These are phyloP conservation scores for Aquatica leii DNA, from an alignment of 2,888 invertebrate genomes.

Conservation along the genomic window DNA sequence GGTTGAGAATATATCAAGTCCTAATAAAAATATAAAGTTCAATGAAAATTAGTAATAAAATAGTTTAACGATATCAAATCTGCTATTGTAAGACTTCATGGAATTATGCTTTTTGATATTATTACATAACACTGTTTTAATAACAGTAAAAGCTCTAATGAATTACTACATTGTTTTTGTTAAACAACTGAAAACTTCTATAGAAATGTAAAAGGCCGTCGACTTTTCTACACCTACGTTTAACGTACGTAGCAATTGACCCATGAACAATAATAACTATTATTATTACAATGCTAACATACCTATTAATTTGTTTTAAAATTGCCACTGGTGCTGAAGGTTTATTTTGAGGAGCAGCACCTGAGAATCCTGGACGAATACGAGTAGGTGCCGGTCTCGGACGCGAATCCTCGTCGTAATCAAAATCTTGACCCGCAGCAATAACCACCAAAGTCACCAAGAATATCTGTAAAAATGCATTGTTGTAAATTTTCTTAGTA, in stretches of 20 bases:
- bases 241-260: too few relatives aligned
- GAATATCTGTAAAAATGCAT: background rate
- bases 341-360: conserved; percentile 51
- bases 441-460: conserved; percentile 7
- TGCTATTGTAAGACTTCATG: too few relatives aligned
- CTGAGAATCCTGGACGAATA: conserved; percentile 58
- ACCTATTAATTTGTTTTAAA: conserved; percentile 88
- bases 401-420: conserved; percentile 59
- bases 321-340: conserved; percentile 79
- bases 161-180: too few relatives aligned
- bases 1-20: conserved; percentile 1
- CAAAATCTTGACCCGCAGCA: conserved; percentile 61
- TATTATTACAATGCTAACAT: conserved; percentile 30
- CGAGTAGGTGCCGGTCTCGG: conserved; percentile 62
- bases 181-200: too few relatives aligned
- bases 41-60: too few relatives aligned
- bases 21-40: conserved; percentile 21
- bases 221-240: too few relatives aligned
- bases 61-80: too few relatives aligned
- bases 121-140: too few relatives aligned
- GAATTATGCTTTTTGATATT: too few relatives aligned
- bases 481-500: conserved; percentile 24
- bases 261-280: too few relatives aligned
- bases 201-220: too few relatives aligned
- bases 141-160: too few relatives aligned